phyloP scores from a whole-genome alignment of 2,113 vertebrate genomes.

The Aptenodytes forsteri region DNA sequence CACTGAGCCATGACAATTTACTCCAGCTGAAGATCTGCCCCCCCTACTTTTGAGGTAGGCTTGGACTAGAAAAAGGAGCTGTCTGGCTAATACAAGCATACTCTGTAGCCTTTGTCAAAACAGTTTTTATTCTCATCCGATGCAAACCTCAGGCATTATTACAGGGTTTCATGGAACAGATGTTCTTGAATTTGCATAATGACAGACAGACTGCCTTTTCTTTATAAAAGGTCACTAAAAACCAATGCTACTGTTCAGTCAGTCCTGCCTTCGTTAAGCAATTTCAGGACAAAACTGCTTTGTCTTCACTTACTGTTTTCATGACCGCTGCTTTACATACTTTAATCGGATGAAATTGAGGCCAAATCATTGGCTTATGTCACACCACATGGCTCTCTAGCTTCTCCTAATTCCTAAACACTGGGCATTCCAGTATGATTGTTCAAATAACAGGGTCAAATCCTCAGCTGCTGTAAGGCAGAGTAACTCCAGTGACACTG shows the following conservation, averaged over 20 bases:
- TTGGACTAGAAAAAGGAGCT: not conserved
- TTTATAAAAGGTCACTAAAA: conserved; percentile 54
- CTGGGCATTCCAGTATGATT: not conserved
- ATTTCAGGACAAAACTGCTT: conserved; percentile 57
- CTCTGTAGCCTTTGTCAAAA: conserved; percentile 58
- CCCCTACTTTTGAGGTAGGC: not conserved
- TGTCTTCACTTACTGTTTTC: conserved; percentile 45
- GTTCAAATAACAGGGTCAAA: not conserved
- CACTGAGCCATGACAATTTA: conserved; percentile 1
- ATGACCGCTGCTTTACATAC: conserved; percentile 29
- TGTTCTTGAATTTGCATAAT: conserved; percentile 58
- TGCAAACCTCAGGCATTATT: conserved; percentile 43
- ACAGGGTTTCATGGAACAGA: conserved; percentile 38
- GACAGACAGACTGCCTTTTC: conserved; percentile 56
- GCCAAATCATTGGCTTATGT: not conserved
- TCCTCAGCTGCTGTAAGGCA: not conserved
- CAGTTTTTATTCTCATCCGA: conserved; percentile 3
- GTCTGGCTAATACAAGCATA: not conserved
- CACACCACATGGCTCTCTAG: not conserved
- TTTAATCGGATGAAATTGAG: not conserved
- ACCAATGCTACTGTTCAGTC: conserved; percentile 41
- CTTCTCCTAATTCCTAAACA: conserved; percentile 10
- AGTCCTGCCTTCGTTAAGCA: conserved; percentile 17
- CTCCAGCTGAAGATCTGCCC: not conserved
- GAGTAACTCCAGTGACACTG: not conserved